These are phyloP conservation scores for Synanceia verrucosa DNA, from an alignment of 2,797 vertebrate genomes.

Conservation along the genomic window DNA sequence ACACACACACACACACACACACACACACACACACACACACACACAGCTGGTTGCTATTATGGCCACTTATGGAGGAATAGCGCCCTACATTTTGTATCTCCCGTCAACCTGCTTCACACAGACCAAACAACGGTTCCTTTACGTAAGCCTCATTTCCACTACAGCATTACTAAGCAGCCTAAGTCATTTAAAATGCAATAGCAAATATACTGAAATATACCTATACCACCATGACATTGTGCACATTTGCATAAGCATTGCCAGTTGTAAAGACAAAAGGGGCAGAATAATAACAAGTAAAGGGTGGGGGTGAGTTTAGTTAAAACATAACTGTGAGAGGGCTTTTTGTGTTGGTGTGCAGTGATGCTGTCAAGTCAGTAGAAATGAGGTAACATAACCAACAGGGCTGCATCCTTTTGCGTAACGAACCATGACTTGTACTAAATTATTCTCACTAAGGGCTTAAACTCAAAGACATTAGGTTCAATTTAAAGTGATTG, in stretches of 20 bases:
- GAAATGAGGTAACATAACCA: neutral
- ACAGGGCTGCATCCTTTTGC: neutral
- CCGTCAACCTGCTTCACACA: constrained; percentile 62
- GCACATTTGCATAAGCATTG: neutral
- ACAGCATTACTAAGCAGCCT: neutral
- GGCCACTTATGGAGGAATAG: constrained; percentile 61
- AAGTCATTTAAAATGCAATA: neutral
- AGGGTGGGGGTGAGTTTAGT: no score
- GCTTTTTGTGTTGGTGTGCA: neutral
- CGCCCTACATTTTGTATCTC: constrained; percentile 66
- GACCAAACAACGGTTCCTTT: constrained; percentile 31
- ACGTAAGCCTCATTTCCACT: neutral
- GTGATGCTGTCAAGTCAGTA: neutral
- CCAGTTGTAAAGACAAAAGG: neutral
- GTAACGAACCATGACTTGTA: constrained; percentile 6
- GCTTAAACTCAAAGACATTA: neutral
- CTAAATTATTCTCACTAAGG: neutral
- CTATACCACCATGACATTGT: no score
- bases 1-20: constrained; percentile 8
- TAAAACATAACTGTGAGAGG: neutral
- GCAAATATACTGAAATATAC: no score
- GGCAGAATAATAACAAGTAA: no score
- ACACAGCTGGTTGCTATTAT: constrained; percentile 83
- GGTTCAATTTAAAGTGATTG: neutral
- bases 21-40: constrained; percentile 10